Evolutionary conservation across 2,113 vertebrate species (phyloP).

Genomic region (Tragelaphus buxtoni): DNA sequence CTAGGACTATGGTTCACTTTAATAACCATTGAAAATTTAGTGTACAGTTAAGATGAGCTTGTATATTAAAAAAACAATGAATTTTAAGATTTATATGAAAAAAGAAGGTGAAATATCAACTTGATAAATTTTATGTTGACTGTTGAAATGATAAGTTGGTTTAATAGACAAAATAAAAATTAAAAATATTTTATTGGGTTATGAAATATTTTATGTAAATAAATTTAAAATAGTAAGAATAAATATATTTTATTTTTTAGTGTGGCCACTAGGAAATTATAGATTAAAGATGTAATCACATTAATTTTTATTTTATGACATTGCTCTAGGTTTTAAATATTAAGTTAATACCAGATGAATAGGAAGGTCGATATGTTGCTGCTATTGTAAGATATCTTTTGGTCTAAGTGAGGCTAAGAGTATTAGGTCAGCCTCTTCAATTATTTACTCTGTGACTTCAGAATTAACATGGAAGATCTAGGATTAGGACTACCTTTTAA

Average conservation of each 20-base stretch:
- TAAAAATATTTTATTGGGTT: not conserved
- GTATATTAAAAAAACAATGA: not conserved
- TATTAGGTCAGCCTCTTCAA: not conserved
- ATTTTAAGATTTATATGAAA: not conserved
- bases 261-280: not conserved
- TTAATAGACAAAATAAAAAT: not conserved
- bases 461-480: not conserved
- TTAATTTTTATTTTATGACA: not conserved
- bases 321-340: not conserved
- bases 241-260: no score
- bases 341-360: not conserved
- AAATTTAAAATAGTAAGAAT: no score
- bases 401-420: not conserved
- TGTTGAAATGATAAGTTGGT: not conserved
- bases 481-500: not conserved
- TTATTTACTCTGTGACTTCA: not conserved
- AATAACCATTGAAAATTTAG: not conserved
- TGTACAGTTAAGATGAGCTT: not conserved
- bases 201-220: no score
- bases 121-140: not conserved
- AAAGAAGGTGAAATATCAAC: not conserved
- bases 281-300: not conserved
- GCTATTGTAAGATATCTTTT: not conserved
- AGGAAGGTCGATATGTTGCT: not conserved
- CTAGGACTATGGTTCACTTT: not conserved